A percentile compares a stretch with the other conserved stretches of the same genome.
Conservation (phyloP, 2,888 invertebrate genomes). For the Trichogramma dendrolimi region DNA sequence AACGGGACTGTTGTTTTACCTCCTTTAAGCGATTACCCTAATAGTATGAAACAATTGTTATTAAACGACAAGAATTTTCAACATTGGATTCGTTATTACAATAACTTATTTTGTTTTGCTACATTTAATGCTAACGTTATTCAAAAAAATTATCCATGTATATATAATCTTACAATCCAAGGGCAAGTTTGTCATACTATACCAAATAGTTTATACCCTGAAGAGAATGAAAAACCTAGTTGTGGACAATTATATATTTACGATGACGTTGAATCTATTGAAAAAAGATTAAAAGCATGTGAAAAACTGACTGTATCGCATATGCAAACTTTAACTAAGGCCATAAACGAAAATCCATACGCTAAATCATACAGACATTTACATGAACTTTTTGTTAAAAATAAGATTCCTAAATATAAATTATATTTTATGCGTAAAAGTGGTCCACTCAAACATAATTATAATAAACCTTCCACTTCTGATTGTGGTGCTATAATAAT, state of each 20-base stretch:
- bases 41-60: too few relatives aligned
- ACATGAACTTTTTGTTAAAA: not conserved
- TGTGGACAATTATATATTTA: constrained; percentile 2
- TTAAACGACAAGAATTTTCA: too few relatives aligned
- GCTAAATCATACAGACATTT: not conserved
- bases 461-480: constrained; percentile 4
- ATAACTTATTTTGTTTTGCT: too few relatives aligned
- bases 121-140: not conserved
- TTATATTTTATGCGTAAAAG: not conserved
- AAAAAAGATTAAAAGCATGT: not conserved
- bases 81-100: too few relatives aligned
- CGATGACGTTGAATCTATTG: not conserved
- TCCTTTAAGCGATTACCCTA: too few relatives aligned
- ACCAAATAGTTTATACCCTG: not conserved
- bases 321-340: not conserved
- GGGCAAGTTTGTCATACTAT: not conserved
- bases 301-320: not conserved
- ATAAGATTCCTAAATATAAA: not conserved
- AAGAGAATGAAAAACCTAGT: not conserved
- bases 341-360: not conserved
- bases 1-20: too few relatives aligned
- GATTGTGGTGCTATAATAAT: constrained; percentile 20
- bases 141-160: not conserved
- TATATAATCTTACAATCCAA: not conserved
- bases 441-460: not conserved